Conservation (phyloP, 2,888 invertebrate genomes). For the Drosophila silvestris region DNA sequence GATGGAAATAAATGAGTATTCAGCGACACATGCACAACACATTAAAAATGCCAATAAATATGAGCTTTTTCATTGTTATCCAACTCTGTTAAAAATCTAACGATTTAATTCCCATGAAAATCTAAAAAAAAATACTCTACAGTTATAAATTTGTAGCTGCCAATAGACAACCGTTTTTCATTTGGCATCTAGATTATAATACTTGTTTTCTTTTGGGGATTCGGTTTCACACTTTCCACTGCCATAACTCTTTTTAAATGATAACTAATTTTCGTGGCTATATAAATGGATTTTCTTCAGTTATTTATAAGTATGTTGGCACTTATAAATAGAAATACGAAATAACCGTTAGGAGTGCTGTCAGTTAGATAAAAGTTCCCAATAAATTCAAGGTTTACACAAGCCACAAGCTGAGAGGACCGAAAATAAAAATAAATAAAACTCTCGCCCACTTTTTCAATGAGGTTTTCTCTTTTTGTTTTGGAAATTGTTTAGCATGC, state of each 20-base stretch:
- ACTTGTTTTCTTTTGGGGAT: neutral
- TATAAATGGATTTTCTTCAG: constrained; percentile 22
- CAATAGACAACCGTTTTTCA: neutral
- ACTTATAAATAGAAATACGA: constrained; percentile 20
- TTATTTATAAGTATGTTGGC: constrained; percentile 17
- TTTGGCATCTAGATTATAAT: neutral
- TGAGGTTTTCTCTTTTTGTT: constrained; percentile 66
- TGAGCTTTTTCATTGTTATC: neutral
- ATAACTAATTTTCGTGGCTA: constrained; percentile 11
- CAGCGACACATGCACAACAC: constrained; percentile 21
- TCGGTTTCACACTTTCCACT: neutral
- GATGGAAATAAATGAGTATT: constrained; percentile 11
- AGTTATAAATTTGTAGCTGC: neutral
- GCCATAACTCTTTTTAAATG: constrained; percentile 3
- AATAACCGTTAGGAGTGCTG: constrained; percentile 50
- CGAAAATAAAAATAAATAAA: neutral
- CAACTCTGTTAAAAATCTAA: neutral
- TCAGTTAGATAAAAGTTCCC: constrained; percentile 46
- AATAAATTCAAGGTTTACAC: constrained; percentile 55
- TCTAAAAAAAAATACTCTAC: neutral
- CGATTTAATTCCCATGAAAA: neutral
- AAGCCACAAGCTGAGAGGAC: constrained; percentile 7
- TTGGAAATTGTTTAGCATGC: constrained; percentile 71
- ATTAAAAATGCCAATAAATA: constrained; percentile 12
- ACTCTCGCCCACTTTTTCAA: constrained; percentile 42